phyloP scores from a whole-genome alignment of 2,113 vertebrate genomes.

The Tinamus guttatus region DNA sequence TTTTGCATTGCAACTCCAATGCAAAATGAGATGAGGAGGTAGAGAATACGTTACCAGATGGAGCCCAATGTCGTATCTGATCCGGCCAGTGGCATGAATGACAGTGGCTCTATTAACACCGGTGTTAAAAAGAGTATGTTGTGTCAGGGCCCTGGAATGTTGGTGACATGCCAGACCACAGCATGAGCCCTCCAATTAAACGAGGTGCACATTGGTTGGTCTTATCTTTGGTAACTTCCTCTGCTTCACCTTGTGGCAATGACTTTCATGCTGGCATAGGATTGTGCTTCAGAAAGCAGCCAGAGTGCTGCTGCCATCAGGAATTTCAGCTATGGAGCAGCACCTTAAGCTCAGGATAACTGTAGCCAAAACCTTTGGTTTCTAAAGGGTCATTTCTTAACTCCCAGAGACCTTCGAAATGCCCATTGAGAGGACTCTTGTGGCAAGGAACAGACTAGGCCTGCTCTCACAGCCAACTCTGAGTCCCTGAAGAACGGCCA shows the following conservation, averaged over 20 bases:
- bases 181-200: not conserved
- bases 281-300: not conserved
- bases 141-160: not conserved
- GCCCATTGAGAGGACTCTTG: not conserved
- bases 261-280: not conserved
- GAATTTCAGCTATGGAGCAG: not conserved
- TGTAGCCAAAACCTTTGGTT: not conserved
- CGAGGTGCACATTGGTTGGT: not conserved
- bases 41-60: not conserved
- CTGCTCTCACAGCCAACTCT: not conserved
- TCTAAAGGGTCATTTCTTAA: not conserved
- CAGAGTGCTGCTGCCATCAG: accelerated
- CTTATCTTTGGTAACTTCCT: not conserved
- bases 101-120: not conserved
- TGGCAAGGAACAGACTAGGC: not conserved
- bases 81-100: not conserved
- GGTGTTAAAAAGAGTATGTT: not conserved
- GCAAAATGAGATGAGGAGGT: accelerated
- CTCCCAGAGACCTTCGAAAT: not conserved
- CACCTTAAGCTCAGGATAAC: not conserved
- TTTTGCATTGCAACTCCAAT: not conserved
- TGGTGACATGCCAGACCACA: accelerated
- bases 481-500: not conserved
- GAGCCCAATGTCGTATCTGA: not conserved
- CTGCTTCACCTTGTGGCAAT: not conserved